Conservation (phyloP, 2,113 vertebrate genomes). For the Chroicocephalus ridibundus region DNA sequence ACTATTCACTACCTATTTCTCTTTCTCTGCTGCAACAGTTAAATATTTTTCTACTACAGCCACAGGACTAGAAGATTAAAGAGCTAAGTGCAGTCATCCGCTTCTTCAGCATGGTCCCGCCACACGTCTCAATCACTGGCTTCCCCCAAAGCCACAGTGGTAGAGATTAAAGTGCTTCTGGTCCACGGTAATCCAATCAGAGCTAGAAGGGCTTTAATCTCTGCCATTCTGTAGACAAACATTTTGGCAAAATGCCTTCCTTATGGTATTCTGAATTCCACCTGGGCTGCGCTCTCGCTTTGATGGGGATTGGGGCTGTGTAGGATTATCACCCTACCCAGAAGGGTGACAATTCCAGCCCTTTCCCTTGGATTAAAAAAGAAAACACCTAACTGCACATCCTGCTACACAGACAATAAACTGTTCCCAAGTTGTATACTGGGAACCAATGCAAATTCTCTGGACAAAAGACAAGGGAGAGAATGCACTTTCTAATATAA, state of each 20-base stretch:
- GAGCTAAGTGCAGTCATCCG: conserved; percentile 42
- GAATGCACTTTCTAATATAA: not conserved
- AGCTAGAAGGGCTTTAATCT: conserved; percentile 47
- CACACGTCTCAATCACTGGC: conserved; percentile 24
- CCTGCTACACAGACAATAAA: not conserved
- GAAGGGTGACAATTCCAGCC: not conserved
- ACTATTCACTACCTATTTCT: not conserved
- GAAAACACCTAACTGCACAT: not conserved
- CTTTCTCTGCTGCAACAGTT: conserved; percentile 24
- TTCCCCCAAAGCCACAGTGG: conserved; percentile 24
- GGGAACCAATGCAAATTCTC: not conserved
- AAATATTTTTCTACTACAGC: conserved; percentile 16
- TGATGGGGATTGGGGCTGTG: not conserved
- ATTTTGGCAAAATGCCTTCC: conserved; percentile 58
- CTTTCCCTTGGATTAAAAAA: not conserved
- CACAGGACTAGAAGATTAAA: conserved; percentile 28
- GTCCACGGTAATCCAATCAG: conserved; percentile 68
- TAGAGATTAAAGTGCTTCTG: conserved; percentile 67
- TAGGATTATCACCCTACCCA: not conserved
- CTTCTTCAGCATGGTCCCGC: conserved; percentile 31
- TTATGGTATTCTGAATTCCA: not conserved
- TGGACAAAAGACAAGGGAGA: not conserved
- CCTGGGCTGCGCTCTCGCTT: not conserved
- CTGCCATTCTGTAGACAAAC: conserved; percentile 40
- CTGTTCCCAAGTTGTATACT: not conserved